Evolutionary conservation across 2,797 vertebrate species (phyloP).

Genomic region (Labeo calbasu): DNA sequence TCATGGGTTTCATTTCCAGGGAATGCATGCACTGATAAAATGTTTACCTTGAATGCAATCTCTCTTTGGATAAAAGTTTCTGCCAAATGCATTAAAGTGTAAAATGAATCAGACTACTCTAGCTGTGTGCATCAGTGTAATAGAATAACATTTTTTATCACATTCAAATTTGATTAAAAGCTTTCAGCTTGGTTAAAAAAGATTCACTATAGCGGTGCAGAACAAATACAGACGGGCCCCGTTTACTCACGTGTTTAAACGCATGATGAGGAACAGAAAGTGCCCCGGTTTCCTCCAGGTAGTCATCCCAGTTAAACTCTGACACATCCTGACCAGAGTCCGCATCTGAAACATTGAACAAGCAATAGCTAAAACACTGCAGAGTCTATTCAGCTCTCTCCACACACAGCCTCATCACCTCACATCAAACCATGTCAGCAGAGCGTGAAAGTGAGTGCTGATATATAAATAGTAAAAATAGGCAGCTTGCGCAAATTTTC

Average conservation of each 20-base stretch:
- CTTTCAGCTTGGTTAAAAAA: not conserved
- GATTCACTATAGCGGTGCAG: not conserved
- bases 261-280: conserved; percentile 90
- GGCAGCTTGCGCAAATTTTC: not conserved
- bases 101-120: not conserved
- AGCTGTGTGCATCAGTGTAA: not conserved
- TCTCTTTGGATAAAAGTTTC: not conserved
- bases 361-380: not conserved
- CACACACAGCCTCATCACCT: not conserved
- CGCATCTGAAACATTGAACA: conserved; percentile 76
- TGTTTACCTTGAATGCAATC: not conserved
- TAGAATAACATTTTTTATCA: not conserved
- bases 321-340: conserved; percentile 89
- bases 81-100: not conserved
- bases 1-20: not conserved
- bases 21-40: conserved; percentile 2
- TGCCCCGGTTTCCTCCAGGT: conserved; percentile 93
- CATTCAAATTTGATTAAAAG: not conserved
- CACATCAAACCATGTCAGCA: not conserved
- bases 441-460: not conserved
- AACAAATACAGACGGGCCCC: not conserved
- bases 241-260: conserved; percentile 92
- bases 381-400: not conserved
- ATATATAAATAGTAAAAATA: not conserved
- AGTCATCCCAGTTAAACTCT: conserved; percentile 98